phyloP scores from a whole-genome alignment of 2,113 vertebrate species.

The Saccopteryx bilineata region DNA sequence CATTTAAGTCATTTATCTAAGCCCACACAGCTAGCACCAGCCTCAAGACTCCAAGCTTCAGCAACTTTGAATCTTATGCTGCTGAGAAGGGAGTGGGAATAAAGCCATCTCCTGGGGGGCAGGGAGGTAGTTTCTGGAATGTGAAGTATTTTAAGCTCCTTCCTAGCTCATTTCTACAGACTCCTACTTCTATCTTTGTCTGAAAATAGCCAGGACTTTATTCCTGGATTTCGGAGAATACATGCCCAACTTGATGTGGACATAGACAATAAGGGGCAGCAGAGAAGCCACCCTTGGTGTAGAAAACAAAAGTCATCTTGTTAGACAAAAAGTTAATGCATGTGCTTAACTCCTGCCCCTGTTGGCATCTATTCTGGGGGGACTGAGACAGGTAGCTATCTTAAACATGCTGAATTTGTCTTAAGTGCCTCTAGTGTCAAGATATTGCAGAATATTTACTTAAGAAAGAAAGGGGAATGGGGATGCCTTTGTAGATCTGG shows the following conservation, averaged over 20 bases:
- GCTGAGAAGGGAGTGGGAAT: constrained; percentile 68
- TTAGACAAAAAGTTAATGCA: neutral
- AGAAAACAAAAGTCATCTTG: neutral
- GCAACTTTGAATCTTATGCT: constrained; percentile 54
- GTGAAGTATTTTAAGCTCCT: constrained; percentile 83
- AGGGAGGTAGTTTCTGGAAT: constrained; percentile 82
- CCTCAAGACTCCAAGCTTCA: constrained; percentile 35
- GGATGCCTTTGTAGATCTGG: constrained; percentile 16
- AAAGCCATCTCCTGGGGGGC: constrained; percentile 69
- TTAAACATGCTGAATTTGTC: constrained; percentile 43
- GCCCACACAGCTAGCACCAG: constrained; percentile 27
- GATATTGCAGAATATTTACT: constrained; percentile 39
- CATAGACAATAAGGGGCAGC: neutral
- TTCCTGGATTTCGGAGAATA: constrained; percentile 74
- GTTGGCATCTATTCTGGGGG: neutral
- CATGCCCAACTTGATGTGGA: neutral
- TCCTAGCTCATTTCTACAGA: constrained; percentile 72
- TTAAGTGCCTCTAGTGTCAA: neutral
- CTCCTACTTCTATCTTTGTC: constrained; percentile 79
- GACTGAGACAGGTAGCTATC: neutral
- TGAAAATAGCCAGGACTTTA: constrained; percentile 79
- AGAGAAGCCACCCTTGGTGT: neutral
- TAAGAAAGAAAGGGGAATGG: neutral
- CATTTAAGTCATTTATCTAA: constrained; percentile 21
- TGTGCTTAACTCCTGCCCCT: neutral